These are phyloP conservation scores for Acrocephalus scirpaceus DNA, from an alignment of 2,797 vertebrate genomes.

Conservation along the genomic window DNA sequence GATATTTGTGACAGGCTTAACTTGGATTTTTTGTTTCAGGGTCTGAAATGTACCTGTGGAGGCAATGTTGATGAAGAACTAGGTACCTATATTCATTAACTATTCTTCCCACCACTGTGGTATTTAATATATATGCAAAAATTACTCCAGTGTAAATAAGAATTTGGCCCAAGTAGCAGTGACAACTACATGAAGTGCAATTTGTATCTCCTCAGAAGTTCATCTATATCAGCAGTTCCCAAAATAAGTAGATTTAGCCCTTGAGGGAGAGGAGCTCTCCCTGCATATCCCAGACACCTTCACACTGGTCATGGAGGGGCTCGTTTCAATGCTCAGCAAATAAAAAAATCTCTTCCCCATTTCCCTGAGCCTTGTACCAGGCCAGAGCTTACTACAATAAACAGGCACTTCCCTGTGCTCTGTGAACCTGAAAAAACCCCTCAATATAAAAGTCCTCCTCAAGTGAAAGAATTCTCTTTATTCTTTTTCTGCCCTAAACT, in stretches of 20 bases:
- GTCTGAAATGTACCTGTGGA: not conserved
- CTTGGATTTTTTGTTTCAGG: not conserved
- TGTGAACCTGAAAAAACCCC: not conserved
- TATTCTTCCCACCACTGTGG: not conserved
- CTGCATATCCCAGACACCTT: not conserved
- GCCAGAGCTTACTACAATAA: not conserved
- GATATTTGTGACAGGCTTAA: not conserved
- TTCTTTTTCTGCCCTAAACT: not conserved
- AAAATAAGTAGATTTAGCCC: not conserved
- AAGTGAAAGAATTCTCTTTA: not conserved
- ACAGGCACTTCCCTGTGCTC: not conserved
- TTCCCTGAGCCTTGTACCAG: not conserved
- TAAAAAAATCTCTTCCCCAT: not conserved
- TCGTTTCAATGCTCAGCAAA: not conserved
- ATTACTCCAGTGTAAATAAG: not conserved
- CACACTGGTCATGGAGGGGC: not conserved
- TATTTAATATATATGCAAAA: not conserved
- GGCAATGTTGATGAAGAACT: not conserved
- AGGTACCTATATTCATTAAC: not conserved
- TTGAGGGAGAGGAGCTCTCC: not conserved
- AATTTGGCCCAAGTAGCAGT: not conserved
- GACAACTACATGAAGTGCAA: not conserved
- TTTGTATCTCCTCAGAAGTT: not conserved
- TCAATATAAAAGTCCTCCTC: not conserved
- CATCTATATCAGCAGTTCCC: not conserved